These are phyloP conservation scores for Reticulitermes lucifugus DNA, from an alignment of 2,888 invertebrate species.

Conservation along the genomic window DNA sequence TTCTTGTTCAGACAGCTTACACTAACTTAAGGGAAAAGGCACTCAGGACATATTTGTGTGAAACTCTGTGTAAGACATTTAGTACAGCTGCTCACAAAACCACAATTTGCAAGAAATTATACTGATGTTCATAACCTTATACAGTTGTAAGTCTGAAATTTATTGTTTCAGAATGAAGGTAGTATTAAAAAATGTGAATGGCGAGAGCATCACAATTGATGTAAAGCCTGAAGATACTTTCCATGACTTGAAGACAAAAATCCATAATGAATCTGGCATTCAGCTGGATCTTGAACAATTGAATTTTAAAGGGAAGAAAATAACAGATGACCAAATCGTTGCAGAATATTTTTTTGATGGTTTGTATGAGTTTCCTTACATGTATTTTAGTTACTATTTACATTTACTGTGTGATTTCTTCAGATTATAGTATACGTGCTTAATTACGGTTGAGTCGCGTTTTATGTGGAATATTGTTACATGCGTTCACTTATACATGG, in stretches of 20 bases:
- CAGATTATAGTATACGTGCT: too few species aligned
- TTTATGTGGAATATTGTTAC: too few species aligned
- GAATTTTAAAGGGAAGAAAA: conserved; percentile 45
- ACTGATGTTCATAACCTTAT: background rate
- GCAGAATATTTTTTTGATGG: conserved; percentile 43
- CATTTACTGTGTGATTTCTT: too few species aligned
- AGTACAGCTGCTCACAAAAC: too few species aligned
- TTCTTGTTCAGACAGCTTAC: too few species aligned
- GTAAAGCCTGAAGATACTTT: conserved; percentile 42
- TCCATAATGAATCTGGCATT: conserved; percentile 44
- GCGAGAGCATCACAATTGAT: conserved; percentile 46
- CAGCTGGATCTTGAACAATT: conserved; percentile 46
- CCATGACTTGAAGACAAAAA: conserved; percentile 41
- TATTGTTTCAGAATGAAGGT: conserved; percentile 44
- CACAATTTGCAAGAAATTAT: too few species aligned
- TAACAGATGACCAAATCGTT: conserved; percentile 45
- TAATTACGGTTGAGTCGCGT: too few species aligned
- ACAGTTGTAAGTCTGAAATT: background rate
- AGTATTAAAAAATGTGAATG: conserved; percentile 44
- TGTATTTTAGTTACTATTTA: too few species aligned
- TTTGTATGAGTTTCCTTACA: background rate
- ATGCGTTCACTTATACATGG: too few species aligned
- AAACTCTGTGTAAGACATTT: too few species aligned
- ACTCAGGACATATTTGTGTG: too few species aligned
- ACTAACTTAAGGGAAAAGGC: too few species aligned